phyloP scores from a whole-genome alignment of 1,140 invertebrate genomes.

The Hycleus phaleratus region DNA sequence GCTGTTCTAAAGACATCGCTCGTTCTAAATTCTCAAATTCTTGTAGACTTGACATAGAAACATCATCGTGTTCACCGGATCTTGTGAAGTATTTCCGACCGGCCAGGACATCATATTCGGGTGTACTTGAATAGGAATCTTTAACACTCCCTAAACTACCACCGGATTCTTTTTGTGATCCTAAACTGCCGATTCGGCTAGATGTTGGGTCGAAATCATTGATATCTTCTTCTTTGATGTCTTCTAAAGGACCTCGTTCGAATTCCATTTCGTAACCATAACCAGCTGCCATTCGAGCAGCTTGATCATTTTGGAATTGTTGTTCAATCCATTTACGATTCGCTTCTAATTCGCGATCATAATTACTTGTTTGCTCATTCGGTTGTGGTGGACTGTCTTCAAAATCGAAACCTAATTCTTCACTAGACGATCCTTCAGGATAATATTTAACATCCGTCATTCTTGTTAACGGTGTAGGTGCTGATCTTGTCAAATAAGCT shows the following conservation, averaged over 20 bases:
- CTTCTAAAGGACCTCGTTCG: constrained; percentile 71
- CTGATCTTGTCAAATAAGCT: constrained; percentile 59
- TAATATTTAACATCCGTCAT: constrained; percentile 47
- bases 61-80: constrained; percentile 79
- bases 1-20: constrained; percentile 60
- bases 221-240: constrained; percentile 84
- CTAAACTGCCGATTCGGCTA: constrained; percentile 67
- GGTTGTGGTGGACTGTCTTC: constrained; percentile 63
- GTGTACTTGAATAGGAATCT: constrained; percentile 70
- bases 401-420: constrained; percentile 63
- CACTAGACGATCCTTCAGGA: constrained; percentile 44
- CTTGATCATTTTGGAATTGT: constrained; percentile 64
- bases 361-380: constrained; percentile 45
- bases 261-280: constrained; percentile 64
- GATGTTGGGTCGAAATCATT: constrained; percentile 76
- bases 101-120: constrained; percentile 76
- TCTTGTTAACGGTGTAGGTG: constrained; percentile 49
- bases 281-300: constrained; percentile 54
- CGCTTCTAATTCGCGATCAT: constrained; percentile 56
- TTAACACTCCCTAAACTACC: constrained; percentile 69
- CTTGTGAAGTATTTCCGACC: constrained; percentile 69
- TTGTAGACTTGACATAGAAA: constrained; percentile 85
- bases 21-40: constrained; percentile 89
- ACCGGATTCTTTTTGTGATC: constrained; percentile 71
- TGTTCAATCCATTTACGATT: constrained; percentile 84